These are phyloP conservation scores for Hormaphis cornu DNA, from an alignment of 1,140 invertebrate species.

Conservation along the genomic window DNA sequence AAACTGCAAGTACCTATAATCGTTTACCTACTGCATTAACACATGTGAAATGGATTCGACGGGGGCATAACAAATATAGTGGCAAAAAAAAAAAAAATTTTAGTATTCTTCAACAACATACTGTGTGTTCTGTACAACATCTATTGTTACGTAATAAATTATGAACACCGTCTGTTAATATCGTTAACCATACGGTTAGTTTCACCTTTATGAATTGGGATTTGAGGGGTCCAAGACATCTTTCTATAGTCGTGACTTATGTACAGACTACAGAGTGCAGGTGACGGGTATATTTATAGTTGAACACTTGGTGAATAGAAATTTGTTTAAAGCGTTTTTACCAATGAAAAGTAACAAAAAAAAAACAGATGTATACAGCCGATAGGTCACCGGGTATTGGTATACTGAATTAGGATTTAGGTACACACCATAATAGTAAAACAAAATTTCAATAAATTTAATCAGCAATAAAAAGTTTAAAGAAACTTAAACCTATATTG, in stretches of 20 bases:
- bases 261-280: neutral
- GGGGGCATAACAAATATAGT: neutral
- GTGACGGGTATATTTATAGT: neutral
- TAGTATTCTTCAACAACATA: neutral
- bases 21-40: neutral
- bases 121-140: neutral
- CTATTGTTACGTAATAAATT: neutral
- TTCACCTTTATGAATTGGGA: too few relatives aligned
- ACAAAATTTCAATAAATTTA: too few relatives aligned
- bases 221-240: neutral
- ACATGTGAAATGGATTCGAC: neutral
- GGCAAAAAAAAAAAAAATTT: too few relatives aligned
- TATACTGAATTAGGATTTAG: too few relatives aligned
- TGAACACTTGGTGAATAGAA: neutral
- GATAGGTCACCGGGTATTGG: too few relatives aligned
- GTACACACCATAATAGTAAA: too few relatives aligned
- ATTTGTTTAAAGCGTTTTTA: neutral
- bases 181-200: neutral
- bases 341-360: neutral
- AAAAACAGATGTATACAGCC: too few relatives aligned
- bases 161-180: neutral
- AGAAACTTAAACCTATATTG: too few relatives aligned
- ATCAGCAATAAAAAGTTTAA: too few relatives aligned
- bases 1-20: too few relatives aligned
- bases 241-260: too few relatives aligned